Percentiles rank a stretch among this genome's conserved stretches.
Conservation (phyloP, 2,888 invertebrate genomes). For the Dinocampus coccinellae region DNA sequence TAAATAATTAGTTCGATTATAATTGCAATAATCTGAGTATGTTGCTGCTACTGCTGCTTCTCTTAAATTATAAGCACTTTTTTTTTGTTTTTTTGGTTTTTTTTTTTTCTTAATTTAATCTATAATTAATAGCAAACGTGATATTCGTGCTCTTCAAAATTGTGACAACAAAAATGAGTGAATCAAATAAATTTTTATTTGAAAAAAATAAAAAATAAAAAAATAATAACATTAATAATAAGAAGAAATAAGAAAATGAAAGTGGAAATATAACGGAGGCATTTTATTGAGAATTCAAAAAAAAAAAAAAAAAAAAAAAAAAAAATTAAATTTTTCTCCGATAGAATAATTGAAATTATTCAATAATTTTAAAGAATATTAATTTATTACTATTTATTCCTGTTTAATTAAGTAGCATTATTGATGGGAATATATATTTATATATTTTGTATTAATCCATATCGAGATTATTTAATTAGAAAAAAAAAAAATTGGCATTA, state of each 20-base stretch:
- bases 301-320: not conserved
- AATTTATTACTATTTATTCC: not conserved
- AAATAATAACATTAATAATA: slow-evolving; percentile 27
- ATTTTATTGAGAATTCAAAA: slow-evolving; percentile 68
- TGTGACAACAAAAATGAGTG: too few species aligned
- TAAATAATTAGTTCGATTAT: slow-evolving; percentile 50
- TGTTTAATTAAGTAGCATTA: not conserved
- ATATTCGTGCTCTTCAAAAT: not conserved
- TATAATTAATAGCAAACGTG: not conserved
- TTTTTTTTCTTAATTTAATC: too few species aligned
- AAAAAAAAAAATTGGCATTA: slow-evolving; percentile 9
- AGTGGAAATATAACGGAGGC: slow-evolving; percentile 61
- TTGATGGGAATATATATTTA: not conserved
- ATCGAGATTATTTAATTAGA: slow-evolving; percentile 20
- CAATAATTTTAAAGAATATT: not conserved
- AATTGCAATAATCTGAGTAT: slow-evolving; percentile 46
- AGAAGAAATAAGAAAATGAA: slow-evolving; percentile 37
- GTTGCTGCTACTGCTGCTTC: slow-evolving; percentile 46
- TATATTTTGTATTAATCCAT: not conserved
- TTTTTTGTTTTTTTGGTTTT: too few species aligned
- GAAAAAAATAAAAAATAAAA: slow-evolving; percentile 12
- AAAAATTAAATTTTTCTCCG: not conserved
- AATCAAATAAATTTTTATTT: not conserved
- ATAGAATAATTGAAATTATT: not conserved
- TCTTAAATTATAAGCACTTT: not conserved